Evolutionary conservation across 2,888 invertebrate species (phyloP).

Genomic region (Marronus borbonicus): DNA sequence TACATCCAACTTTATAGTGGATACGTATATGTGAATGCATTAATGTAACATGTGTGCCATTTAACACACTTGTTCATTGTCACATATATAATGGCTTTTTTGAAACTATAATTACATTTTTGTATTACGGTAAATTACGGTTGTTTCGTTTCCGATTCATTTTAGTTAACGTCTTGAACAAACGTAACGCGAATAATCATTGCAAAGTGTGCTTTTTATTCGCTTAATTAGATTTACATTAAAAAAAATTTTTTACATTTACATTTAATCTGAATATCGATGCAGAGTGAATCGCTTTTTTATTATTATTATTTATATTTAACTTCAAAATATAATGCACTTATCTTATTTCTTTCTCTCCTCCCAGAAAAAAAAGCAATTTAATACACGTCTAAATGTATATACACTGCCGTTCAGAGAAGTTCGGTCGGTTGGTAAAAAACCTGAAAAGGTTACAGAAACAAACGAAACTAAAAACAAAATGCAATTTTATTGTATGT

Average conservation of each 20-base stretch:
- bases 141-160: conserved; percentile 26
- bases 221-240: conserved; percentile 14
- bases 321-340: no score
- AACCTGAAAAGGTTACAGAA: no score
- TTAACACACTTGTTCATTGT: conserved; percentile 47
- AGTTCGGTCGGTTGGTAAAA: no score
- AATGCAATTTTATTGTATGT: no score
- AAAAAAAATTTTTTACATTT: neutral
- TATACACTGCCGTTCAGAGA: no score
- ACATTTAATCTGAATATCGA: no score
- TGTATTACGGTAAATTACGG: conserved; percentile 37
- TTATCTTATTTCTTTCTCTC: no score
- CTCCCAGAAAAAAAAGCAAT: no score
- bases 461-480: no score
- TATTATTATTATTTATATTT: no score
- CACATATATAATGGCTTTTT: conserved; percentile 44
- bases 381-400: no score
- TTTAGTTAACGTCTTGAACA: conserved; percentile 9
- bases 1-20: neutral
- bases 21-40: conserved; percentile 28
- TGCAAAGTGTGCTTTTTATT: neutral
- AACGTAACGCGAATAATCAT: conserved; percentile 5
- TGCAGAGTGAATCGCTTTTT: no score
- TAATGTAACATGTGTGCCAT: conserved; percentile 41
- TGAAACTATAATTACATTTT: conserved; percentile 33